Evolutionary conservation across 2,113 vertebrate genomes (phyloP).

Genomic region (Etia nguti): DNA sequence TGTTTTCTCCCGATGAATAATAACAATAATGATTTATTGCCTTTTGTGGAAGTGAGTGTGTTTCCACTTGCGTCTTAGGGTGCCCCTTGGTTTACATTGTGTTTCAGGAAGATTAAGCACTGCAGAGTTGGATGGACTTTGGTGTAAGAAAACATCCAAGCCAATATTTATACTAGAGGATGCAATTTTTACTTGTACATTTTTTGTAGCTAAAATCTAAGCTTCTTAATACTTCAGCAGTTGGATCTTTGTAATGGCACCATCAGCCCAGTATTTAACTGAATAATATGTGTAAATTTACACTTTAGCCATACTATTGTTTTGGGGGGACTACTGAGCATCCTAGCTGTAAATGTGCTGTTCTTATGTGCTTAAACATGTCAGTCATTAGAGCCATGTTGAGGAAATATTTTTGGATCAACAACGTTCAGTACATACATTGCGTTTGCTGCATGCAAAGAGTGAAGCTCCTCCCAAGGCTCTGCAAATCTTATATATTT

Average conservation of each 20-base stretch:
- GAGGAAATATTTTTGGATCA: neutral
- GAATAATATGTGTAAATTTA: neutral
- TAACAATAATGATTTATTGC: conserved; percentile 6
- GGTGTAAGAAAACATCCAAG: neutral
- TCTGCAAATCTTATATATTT: conserved; percentile 8
- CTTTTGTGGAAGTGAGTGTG: conserved; percentile 28
- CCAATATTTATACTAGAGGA: neutral
- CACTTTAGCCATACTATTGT: neutral
- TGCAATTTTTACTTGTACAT: neutral
- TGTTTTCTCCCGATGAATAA: neutral
- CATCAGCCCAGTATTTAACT: neutral
- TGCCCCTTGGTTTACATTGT: conserved; percentile 1
- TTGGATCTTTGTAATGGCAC: neutral
- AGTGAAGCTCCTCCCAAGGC: neutral
- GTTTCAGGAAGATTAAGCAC: conserved; percentile 2
- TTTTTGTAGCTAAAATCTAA: conserved; percentile 4
- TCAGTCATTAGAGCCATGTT: neutral
- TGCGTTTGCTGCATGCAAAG: neutral
- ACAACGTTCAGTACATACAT: neutral
- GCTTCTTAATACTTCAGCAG: neutral
- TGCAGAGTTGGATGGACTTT: neutral
- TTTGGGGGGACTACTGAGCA: neutral
- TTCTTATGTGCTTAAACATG: neutral
- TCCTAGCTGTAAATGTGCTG: neutral
- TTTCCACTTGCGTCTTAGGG: neutral